phyloP scores from a whole-genome alignment of 2,113 vertebrate genomes.

The Prunella himalayana region DNA sequence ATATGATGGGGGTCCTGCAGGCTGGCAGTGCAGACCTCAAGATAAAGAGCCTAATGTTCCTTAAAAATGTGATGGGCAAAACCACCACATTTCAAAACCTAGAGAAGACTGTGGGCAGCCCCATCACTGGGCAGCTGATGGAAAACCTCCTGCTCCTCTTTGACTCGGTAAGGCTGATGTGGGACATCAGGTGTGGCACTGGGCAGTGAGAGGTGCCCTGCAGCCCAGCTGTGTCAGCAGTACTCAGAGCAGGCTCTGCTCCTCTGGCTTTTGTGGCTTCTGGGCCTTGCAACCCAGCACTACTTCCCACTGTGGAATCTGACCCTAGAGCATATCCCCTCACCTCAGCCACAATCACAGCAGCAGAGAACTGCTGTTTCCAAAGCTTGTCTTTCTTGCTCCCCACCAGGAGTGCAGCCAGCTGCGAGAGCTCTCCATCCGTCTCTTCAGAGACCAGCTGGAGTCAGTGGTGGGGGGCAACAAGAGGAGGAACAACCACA shows the following conservation, averaged over 20 bases:
- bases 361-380: background rate
- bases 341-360: background rate
- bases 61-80: background rate
- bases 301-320: too few species aligned
- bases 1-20: background rate
- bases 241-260: fast-evolving
- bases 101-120: background rate
- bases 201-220: background rate
- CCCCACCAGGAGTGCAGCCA: background rate
- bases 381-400: background rate
- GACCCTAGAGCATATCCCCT: background rate
- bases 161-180: background rate
- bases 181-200: too few species aligned
- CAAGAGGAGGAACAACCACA: background rate
- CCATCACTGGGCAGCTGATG: background rate
- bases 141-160: background rate
- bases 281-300: background rate
- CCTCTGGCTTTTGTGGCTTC: background rate
- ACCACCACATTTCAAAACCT: background rate
- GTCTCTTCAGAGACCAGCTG: background rate
- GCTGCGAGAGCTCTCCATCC: background rate
- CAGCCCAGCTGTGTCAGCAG: background rate
- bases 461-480: background rate
- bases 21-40: background rate
- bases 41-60: background rate